phyloP scores from a whole-genome alignment of 2,888 invertebrate genomes.

The Eupithecia tripunctaria region DNA sequence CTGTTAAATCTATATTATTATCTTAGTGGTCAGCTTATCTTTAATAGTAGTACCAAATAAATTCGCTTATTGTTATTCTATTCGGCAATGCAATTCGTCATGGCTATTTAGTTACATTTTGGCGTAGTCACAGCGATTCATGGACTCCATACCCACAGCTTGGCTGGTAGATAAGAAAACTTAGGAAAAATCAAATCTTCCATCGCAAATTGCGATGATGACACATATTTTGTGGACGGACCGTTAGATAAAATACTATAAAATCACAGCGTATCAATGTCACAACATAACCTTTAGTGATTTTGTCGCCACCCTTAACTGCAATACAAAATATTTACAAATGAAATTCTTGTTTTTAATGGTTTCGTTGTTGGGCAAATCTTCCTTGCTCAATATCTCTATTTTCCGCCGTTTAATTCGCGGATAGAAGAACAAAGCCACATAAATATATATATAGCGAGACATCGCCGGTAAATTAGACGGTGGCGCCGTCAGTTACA shows the following conservation, averaged over 20 bases:
- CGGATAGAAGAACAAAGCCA: constrained; percentile 81
- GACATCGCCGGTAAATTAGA: constrained; percentile 64
- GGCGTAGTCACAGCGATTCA: background rate
- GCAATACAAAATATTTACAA: too few species aligned
- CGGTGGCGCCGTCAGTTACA: constrained; percentile 57
- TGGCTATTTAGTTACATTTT: background rate
- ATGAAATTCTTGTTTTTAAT: background rate
- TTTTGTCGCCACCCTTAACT: too few species aligned
- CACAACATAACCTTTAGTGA: too few species aligned
- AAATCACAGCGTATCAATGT: background rate
- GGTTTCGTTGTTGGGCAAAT: background rate
- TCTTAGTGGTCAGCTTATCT: background rate
- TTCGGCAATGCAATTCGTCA: background rate
- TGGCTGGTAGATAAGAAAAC: too few species aligned
- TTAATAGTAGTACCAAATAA: background rate
- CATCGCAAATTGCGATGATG: background rate
- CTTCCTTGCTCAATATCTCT: constrained; percentile 23
- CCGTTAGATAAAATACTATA: background rate
- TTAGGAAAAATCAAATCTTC: background rate
- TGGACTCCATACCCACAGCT: background rate
- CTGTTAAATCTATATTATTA: too few species aligned
- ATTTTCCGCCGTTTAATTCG: constrained; percentile 73
- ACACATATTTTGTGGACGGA: background rate
- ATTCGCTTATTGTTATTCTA: background rate
- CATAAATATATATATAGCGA: constrained; percentile 75